Conservation (phyloP, 1,140 invertebrate genomes). For the Papilio polytes region DNA sequence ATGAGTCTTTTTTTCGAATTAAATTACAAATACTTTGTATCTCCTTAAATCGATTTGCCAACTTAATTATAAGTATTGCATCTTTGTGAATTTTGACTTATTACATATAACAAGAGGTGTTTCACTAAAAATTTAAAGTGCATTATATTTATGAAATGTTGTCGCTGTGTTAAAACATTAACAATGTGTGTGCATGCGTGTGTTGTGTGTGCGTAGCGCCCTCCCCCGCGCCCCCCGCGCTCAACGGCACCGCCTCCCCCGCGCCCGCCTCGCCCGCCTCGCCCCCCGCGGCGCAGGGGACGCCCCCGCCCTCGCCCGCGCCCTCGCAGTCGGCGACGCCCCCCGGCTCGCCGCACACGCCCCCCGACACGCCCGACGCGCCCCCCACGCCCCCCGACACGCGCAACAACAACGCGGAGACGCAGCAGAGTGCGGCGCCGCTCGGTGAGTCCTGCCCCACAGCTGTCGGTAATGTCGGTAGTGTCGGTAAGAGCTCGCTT, state of each 20-base stretch:
- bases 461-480: no score
- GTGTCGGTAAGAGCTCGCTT: no score
- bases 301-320: no score
- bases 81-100: not conserved
- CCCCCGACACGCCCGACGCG: constrained; percentile 33
- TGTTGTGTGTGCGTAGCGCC: constrained; percentile 52
- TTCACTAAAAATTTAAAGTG: no score
- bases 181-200: constrained; percentile 46
- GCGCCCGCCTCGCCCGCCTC: no score
- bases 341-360: not conserved
- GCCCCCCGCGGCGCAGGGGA: no score
- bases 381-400: constrained; percentile 39
- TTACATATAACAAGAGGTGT: no score
- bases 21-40: not conserved
- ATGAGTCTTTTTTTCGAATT: not conserved
- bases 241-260: constrained; percentile 47
- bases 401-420: no score
- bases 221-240: constrained; percentile 43
- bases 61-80: not conserved
- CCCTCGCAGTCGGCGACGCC: no score
- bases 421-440: no score
- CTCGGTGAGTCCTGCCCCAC: no score
- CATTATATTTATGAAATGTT: not conserved
- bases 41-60: not conserved
- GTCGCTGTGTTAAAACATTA: constrained; percentile 19